Conservation (phyloP, 1,140 invertebrate species). For the Drosophila burlai region DNA sequence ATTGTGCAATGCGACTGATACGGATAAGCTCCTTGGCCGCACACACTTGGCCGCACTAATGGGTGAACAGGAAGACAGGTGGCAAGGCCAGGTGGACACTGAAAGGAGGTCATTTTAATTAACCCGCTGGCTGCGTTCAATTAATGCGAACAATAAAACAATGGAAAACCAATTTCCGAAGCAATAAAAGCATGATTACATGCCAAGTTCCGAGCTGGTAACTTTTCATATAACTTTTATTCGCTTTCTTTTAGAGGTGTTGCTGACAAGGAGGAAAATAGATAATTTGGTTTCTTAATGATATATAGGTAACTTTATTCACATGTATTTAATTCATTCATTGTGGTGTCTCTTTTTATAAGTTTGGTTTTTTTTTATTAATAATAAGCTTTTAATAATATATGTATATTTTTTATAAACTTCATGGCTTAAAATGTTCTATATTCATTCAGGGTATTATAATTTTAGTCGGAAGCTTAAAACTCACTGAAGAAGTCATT, state of each 20-base stretch:
- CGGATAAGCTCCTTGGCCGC: conserved; percentile 39
- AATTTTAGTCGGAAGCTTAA: no score
- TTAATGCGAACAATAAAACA: conserved; percentile 37
- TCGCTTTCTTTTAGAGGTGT: background rate
- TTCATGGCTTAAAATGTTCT: no score
- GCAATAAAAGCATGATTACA: conserved; percentile 26
- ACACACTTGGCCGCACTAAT: conserved; percentile 53
- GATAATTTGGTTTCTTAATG: background rate
- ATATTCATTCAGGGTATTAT: no score
- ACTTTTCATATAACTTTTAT: conserved; percentile 11
- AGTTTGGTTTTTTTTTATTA: background rate
- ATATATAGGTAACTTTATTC: no score
- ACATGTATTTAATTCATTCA: background rate
- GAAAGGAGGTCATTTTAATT: conserved; percentile 36
- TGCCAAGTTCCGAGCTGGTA: background rate
- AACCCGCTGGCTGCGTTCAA: conserved; percentile 26
- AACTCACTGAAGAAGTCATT: no score
- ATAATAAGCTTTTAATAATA: background rate
- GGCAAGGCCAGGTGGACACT: background rate
- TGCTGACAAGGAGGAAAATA: no score
- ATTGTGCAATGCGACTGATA: conserved; percentile 42
- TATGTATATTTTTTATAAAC: background rate
- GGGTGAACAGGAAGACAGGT: background rate
- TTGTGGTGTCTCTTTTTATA: no score
- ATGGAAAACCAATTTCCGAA: conserved; percentile 43